Evolutionary conservation across 2,113 vertebrate species (phyloP).

Genomic region (Ophiodon elongatus): DNA sequence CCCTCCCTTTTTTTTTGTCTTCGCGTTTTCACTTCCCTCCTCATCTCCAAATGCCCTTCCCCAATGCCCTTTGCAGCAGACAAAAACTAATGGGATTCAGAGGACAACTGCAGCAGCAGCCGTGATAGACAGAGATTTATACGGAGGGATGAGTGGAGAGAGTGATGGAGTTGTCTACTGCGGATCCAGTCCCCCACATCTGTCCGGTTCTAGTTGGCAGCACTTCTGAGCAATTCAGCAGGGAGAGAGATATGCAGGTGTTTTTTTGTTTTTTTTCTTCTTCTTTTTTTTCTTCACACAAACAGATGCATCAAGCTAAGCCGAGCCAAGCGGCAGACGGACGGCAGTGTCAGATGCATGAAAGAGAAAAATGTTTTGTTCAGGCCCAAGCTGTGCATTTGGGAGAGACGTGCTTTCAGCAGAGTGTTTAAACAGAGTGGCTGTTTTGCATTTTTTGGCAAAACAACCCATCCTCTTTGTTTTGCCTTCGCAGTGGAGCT

Average conservation of each 20-base stretch:
- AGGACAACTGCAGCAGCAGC: constrained; percentile 60
- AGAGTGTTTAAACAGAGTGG: constrained; percentile 53
- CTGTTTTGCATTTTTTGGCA: constrained; percentile 53
- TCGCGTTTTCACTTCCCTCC: not conserved
- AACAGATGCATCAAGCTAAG: constrained; percentile 78
- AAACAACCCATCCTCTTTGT: constrained; percentile 33
- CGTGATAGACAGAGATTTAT: constrained; percentile 79
- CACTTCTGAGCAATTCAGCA: constrained; percentile 75
- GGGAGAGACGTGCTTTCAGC: constrained; percentile 45
- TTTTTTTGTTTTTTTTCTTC: constrained; percentile 14
- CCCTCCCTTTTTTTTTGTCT: constrained; percentile 40
- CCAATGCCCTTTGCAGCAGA: constrained; percentile 57
- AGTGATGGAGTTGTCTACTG: constrained; percentile 78
- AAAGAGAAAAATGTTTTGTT: constrained; percentile 76
- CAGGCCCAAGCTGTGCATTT: constrained; percentile 57
- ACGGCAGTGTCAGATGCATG: constrained; percentile 60
- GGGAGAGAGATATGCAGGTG: constrained; percentile 80
- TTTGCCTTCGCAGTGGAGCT: constrained; percentile 7
- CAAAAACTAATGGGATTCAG: constrained; percentile 73
- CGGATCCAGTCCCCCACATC: constrained; percentile 77
- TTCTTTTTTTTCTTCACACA: constrained; percentile 19
- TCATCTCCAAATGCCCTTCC: constrained; percentile 55
- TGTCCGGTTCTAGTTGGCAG: constrained; percentile 80
- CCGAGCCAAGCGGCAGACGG: constrained; percentile 69
- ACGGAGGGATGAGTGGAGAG: constrained; percentile 66